Conservation (phyloP, 2,888 invertebrate species). For the Malthinus seriepunctatus region DNA sequence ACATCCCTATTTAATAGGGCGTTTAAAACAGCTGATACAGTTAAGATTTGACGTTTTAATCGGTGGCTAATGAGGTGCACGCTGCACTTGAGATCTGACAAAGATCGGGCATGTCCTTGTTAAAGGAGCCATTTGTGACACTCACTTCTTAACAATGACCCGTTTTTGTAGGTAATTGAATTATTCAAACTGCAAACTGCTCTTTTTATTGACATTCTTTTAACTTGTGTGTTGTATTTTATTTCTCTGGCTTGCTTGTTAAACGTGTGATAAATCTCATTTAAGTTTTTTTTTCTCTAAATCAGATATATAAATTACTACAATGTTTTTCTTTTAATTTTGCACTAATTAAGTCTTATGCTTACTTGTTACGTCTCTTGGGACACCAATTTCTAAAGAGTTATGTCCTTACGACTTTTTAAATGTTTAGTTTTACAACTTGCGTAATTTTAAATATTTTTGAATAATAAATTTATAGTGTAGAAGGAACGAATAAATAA, state of each 20-base stretch:
- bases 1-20: conserved; percentile 28
- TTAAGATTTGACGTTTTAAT: conserved; percentile 40
- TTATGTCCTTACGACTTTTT: too few relatives aligned
- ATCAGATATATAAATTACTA: too few relatives aligned
- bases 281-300: background rate
- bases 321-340: too few relatives aligned
- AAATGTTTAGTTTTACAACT: too few relatives aligned
- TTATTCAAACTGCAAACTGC: conserved; percentile 35
- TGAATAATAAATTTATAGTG: too few relatives aligned
- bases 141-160: conserved; percentile 25
- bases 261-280: conserved; percentile 1
- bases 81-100: conserved; percentile 25
- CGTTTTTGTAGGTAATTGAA: conserved; percentile 31
- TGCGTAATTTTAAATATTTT: too few relatives aligned
- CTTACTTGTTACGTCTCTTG: too few relatives aligned
- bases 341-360: too few relatives aligned
- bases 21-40: conserved; percentile 37
- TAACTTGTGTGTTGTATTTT: conserved; percentile 12
- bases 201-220: conserved; percentile 23
- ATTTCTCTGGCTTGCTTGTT: background rate
- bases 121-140: conserved; percentile 26
- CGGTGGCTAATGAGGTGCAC: conserved; percentile 34
- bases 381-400: too few relatives aligned
- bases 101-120: conserved; percentile 28
- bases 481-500: too few relatives aligned